Percentiles rank a stretch among this genome's conserved stretches.
Evolutionary conservation across 2,888 invertebrate species (phyloP).

Genomic region (Iselma pallidipennis): DNA sequence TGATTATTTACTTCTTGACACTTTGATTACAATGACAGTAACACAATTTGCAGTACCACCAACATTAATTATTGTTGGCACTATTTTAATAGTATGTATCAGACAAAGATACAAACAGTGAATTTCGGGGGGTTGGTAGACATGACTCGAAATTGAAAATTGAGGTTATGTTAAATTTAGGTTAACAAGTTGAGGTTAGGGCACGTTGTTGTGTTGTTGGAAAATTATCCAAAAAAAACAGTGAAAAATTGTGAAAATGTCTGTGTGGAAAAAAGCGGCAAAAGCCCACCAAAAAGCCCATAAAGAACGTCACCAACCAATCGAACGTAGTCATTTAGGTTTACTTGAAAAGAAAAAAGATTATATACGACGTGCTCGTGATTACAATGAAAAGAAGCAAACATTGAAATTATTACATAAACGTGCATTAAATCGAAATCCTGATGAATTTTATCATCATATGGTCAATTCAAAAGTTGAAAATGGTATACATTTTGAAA

Average conservation of each 20-base stretch:
- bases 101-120: neutral
- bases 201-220: neutral
- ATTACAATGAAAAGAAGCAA: slow-evolving; percentile 80
- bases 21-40: neutral
- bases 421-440: slow-evolving; percentile 89
- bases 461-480: slow-evolving; percentile 87
- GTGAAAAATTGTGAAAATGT: slow-evolving; percentile 71
- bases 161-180: no score
- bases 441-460: slow-evolving; percentile 98
- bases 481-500: slow-evolving; percentile 66
- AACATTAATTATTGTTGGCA: neutral
- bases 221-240: neutral
- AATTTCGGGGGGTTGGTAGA: neutral
- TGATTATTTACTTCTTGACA: no score
- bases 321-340: slow-evolving; percentile 75
- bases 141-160: neutral
- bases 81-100: neutral
- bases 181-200: neutral
- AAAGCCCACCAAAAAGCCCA: slow-evolving; percentile 85
- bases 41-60: neutral
- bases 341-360: slow-evolving; percentile 89
- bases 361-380: slow-evolving; percentile 75
- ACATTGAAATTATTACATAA: slow-evolving; percentile 80
- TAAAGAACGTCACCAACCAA: slow-evolving; percentile 83
- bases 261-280: slow-evolving; percentile 86